Conservation (phyloP, 2,797 vertebrate species). For the Linurgus olivaceus region DNA sequence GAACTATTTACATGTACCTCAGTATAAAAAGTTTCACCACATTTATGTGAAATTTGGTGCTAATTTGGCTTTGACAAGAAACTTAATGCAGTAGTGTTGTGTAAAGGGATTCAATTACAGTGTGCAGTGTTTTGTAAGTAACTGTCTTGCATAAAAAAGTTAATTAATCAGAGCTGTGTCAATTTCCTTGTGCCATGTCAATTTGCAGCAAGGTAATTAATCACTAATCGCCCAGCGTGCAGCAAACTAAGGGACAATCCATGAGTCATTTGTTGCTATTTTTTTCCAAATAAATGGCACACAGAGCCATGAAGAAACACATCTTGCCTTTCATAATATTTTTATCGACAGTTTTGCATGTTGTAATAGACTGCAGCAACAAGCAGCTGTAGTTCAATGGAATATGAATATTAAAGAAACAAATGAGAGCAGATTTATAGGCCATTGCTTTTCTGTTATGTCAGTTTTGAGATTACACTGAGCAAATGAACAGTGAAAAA, state of each 20-base stretch:
- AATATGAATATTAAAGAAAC: conserved; percentile 86
- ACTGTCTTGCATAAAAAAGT: conserved; percentile 81
- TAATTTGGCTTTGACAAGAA: conserved; percentile 71
- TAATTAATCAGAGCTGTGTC: conserved; percentile 87
- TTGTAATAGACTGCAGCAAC: conserved; percentile 78
- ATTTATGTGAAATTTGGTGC: conserved; percentile 54
- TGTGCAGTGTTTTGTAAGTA: conserved; percentile 78
- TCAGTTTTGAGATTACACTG: conserved; percentile 84
- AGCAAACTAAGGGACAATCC: conserved; percentile 77
- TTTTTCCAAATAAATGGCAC: conserved; percentile 75
- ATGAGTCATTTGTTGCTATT: conserved; percentile 75
- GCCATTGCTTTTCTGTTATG: conserved; percentile 81
- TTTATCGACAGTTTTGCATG: conserved; percentile 81
- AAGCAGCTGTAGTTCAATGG: conserved; percentile 80
- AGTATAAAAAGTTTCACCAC: neutral
- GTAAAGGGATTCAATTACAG: conserved; percentile 79
- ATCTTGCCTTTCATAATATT: conserved; percentile 82
- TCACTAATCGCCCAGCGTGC: conserved; percentile 82
- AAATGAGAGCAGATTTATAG: conserved; percentile 84
- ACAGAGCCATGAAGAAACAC: conserved; percentile 72
- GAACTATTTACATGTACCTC: neutral
- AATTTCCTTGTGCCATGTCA: conserved; percentile 83
- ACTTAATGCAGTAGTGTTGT: conserved; percentile 68
- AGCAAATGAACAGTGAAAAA: conserved; percentile 86
- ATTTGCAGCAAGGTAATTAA: conserved; percentile 86